These are phyloP conservation scores for Poeciliopsis turneri DNA, from an alignment of 2,797 vertebrate species.

Conservation along the genomic window DNA sequence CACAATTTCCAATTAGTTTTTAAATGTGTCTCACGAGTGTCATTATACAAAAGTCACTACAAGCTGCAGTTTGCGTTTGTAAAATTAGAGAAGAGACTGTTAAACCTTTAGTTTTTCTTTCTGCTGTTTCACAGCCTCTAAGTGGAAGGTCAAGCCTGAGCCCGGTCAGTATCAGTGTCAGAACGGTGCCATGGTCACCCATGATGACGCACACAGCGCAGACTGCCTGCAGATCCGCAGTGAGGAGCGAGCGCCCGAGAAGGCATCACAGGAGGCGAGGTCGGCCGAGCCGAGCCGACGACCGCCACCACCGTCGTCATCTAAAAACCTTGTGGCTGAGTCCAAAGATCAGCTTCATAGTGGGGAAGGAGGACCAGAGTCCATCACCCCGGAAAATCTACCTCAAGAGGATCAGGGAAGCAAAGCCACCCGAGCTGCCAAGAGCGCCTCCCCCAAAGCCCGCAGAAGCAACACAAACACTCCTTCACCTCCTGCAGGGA, in stretches of 20 bases:
- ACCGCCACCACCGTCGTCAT: conserved; percentile 1
- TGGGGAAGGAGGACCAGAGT: conserved; percentile 53
- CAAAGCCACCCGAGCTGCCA: conserved; percentile 69
- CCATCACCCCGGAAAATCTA: conserved; percentile 67
- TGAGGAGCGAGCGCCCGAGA: conserved; percentile 70
- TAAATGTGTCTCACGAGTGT: not conserved
- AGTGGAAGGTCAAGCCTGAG: conserved; percentile 78
- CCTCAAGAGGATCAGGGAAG: conserved; percentile 81
- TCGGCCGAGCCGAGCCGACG: conserved; percentile 60
- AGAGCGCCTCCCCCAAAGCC: conserved; percentile 77
- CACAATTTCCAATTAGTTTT: not conserved
- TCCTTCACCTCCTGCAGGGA: conserved; percentile 65
- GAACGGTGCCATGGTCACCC: conserved; percentile 54
- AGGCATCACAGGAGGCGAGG: conserved; percentile 62
- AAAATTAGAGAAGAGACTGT: conserved; percentile 6
- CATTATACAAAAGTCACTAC: conserved; percentile 3
- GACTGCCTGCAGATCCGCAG: conserved; percentile 83
- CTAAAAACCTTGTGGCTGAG: conserved; percentile 63
- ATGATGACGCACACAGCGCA: conserved; percentile 73
- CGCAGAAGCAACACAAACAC: conserved; percentile 68
- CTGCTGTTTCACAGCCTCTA: conserved; percentile 68
- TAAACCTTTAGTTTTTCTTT: not conserved
- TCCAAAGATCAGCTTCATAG: conserved; percentile 59
- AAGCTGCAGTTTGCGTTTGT: not conserved
- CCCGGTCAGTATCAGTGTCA: conserved; percentile 82